phyloP scores from a whole-genome alignment of 2,113 vertebrate genomes.

The Trichechus manatus region DNA sequence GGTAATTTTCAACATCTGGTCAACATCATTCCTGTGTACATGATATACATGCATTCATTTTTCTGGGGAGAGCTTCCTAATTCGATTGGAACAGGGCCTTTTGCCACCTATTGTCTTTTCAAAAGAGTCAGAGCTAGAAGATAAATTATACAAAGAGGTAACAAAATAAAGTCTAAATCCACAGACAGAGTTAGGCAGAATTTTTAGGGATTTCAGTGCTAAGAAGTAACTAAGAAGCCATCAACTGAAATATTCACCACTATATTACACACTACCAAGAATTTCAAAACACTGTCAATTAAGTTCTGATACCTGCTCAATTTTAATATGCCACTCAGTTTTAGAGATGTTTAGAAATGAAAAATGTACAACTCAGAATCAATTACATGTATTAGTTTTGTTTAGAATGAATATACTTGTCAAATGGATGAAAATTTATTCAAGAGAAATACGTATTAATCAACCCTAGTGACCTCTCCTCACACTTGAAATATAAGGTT shows the following conservation, averaged over 20 bases:
- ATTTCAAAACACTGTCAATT: not conserved
- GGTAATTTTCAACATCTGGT: too few relatives aligned
- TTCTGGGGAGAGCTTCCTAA: not conserved
- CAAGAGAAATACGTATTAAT: not conserved
- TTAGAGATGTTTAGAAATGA: not conserved
- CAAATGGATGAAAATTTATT: not conserved
- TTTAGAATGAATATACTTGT: not conserved
- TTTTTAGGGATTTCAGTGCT: not conserved
- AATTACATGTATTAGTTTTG: not conserved
- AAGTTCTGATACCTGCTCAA: not conserved
- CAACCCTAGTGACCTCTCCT: not conserved
- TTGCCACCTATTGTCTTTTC: not conserved
- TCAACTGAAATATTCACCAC: not conserved
- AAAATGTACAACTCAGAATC: not conserved
- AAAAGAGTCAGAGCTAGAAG: not conserved
- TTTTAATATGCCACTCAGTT: not conserved
- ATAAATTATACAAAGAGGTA: not conserved
- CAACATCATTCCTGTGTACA: not conserved
- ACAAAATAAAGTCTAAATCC: not conserved
- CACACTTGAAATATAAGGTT: not conserved
- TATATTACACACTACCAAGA: not conserved
- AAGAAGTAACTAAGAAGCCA: not conserved
- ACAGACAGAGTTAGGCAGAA: not conserved
- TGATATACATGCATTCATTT: not conserved
- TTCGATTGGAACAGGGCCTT: not conserved